Conservation (phyloP, 2,113 vertebrate species). For the human (Homo sapiens) region GRCh38 chr11:10109001-10109500, state of each 20-base stretch:
- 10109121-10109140: slow-evolving; percentile 63
- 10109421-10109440: slow-evolving; percentile 74
- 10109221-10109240: slow-evolving; percentile 48
- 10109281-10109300: slow-evolving; percentile 43
- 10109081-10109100: slow-evolving; percentile 63
- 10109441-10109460: slow-evolving; percentile 77
- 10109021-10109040: neutral
- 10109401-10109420: slow-evolving; percentile 66
- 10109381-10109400: slow-evolving; percentile 70
- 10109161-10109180: slow-evolving; percentile 35
- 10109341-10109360: slow-evolving; percentile 52
- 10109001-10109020: slow-evolving; percentile 7
- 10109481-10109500: slow-evolving; percentile 79
- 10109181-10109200: neutral
- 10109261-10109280: slow-evolving; percentile 30
- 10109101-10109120: slow-evolving; percentile 61
- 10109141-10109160: slow-evolving; percentile 56
- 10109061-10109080: slow-evolving; percentile 52
- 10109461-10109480: slow-evolving; percentile 71
- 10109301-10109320: slow-evolving; percentile 66
- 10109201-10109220: slow-evolving; percentile 23
- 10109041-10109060: slow-evolving; percentile 30
- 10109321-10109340: slow-evolving; percentile 58
- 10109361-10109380: slow-evolving; percentile 67
- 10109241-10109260: slow-evolving; percentile 24